Conservation (phyloP, 1,140 invertebrate species). For the Microplitis mediator region DNA sequence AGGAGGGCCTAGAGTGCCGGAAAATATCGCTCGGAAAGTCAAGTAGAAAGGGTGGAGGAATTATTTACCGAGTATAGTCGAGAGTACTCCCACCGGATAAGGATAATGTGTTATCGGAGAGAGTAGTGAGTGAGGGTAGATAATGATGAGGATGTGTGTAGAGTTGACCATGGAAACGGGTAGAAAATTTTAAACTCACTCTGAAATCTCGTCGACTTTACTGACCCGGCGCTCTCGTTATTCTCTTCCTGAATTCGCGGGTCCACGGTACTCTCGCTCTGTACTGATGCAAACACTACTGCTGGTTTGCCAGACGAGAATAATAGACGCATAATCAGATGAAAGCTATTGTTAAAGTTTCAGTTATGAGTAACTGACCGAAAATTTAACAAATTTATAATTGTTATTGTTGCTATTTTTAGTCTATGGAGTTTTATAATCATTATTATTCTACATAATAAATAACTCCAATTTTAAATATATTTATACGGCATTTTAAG, state of each 20-base stretch:
- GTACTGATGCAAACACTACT: neutral
- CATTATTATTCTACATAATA: too few relatives aligned
- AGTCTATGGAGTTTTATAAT: neutral
- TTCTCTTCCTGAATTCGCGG: conserved; percentile 13
- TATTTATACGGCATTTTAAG: too few relatives aligned
- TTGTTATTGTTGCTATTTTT: neutral
- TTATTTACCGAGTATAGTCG: conserved; percentile 20
- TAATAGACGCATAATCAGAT: conserved; percentile 22
- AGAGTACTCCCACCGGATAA: conserved; percentile 19
- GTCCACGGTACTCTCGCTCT: neutral
- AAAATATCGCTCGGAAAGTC: conserved; percentile 7
- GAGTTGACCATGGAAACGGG: neutral
- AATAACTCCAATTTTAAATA: too few relatives aligned
- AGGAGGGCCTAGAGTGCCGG: neutral
- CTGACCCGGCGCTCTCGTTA: conserved; percentile 5
- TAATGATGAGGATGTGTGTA: neutral
- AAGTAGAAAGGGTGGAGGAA: conserved; percentile 13
- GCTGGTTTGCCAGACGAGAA: conserved; percentile 17
- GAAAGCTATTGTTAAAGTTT: conserved; percentile 22
- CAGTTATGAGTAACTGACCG: neutral
- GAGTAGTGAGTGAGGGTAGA: neutral
- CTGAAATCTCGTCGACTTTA: neutral
- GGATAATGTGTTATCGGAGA: conserved; percentile 25
- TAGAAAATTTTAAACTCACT: conserved; percentile 7
- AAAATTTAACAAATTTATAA: neutral